Conservation (phyloP, 2,797 vertebrate genomes). For the Balearica regulorum region DNA sequence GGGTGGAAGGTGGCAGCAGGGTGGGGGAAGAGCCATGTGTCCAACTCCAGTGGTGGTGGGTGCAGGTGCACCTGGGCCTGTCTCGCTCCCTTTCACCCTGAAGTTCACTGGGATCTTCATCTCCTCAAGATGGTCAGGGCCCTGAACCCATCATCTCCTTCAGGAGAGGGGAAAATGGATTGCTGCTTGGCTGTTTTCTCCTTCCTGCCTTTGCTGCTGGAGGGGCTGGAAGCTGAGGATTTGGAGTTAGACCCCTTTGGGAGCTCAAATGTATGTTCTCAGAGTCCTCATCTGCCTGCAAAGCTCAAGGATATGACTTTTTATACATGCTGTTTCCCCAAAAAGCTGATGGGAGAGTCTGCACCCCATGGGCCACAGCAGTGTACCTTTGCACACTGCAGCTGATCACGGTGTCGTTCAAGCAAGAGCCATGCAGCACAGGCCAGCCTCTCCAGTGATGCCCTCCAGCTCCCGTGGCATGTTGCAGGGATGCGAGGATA, state of each 20-base stretch:
- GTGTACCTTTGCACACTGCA: neutral
- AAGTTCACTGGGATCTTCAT: neutral
- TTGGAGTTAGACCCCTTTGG: neutral
- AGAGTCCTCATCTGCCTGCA: neutral
- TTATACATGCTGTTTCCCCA: neutral
- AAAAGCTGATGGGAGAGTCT: neutral
- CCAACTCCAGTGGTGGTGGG: neutral
- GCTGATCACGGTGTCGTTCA: fast-evolving
- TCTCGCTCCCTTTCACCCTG: neutral
- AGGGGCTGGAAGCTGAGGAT: neutral
- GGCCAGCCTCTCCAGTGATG: neutral
- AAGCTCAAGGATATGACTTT: neutral
- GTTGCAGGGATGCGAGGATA: neutral
- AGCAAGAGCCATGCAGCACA: fast-evolving
- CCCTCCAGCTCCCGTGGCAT: neutral
- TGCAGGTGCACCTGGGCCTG: neutral
- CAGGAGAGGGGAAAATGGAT: neutral
- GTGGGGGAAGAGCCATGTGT: neutral
- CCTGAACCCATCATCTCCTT: neutral
- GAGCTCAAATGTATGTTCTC: neutral
- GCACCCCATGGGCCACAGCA: neutral
- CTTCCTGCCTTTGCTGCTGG: neutral
- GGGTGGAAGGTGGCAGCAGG: neutral
- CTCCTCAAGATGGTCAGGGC: neutral
- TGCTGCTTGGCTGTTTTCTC: neutral